Conservation (phyloP, 2,113 vertebrate species). For the Epinephelus lanceolatus region DNA sequence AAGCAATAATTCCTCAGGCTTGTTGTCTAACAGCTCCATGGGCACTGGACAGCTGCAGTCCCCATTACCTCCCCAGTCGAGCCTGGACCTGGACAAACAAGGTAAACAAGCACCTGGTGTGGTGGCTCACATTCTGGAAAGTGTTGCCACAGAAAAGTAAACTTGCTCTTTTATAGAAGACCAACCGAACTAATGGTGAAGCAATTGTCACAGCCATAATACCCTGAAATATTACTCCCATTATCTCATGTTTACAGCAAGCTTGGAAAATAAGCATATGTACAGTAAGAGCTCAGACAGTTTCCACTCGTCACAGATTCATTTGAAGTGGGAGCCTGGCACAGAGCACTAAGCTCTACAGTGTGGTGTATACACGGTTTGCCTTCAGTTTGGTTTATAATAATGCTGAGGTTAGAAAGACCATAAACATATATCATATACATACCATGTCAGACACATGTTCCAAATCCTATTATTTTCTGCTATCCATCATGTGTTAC, state of each 20-base stretch:
- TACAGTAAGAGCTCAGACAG: background rate
- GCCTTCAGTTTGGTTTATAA: background rate
- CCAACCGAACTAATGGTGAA: background rate
- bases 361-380: background rate
- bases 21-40: slow-evolving; percentile 79
- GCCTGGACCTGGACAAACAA: slow-evolving; percentile 85
- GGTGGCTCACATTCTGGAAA: background rate
- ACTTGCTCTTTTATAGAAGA: background rate
- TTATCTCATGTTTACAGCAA: background rate
- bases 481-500: slow-evolving; percentile 8
- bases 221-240: background rate
- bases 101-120: slow-evolving; percentile 20
- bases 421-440: slow-evolving; percentile 12
- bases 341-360: background rate
- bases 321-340: background rate
- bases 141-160: too few species aligned
- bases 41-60: slow-evolving; percentile 78
- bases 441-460: slow-evolving; percentile 19
- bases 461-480: slow-evolving; percentile 18
- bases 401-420: background rate
- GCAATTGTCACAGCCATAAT: background rate
- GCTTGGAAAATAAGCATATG: slow-evolving; percentile 5
- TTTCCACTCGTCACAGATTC: background rate
- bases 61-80: slow-evolving; percentile 80
- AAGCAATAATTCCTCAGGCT: slow-evolving; percentile 75